These are phyloP conservation scores for Cyphotilapia sp. DNA, from an alignment of 2,113 vertebrate species.

Conservation along the genomic window DNA sequence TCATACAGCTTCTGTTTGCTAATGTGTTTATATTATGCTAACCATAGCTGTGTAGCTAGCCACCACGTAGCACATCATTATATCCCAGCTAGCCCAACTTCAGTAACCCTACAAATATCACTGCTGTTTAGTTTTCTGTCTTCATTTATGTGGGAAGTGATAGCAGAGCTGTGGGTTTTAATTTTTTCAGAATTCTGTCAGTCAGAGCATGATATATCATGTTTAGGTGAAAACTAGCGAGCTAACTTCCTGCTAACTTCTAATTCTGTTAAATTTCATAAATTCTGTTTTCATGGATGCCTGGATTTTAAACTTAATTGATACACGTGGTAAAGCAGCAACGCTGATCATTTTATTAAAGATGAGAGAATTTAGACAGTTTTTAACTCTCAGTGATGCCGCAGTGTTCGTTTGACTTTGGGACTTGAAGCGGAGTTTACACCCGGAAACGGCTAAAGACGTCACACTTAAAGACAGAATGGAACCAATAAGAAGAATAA, in stretches of 20 bases:
- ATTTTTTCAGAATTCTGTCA: background rate
- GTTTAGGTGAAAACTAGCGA: background rate
- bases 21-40: background rate
- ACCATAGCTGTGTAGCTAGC: background rate
- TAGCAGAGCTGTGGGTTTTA: background rate
- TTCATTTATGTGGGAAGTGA: background rate
- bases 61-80: background rate
- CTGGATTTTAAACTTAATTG: background rate
- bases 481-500: background rate
- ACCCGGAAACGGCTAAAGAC: background rate
- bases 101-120: rapidly evolving
- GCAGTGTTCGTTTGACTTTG: background rate
- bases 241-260: background rate
- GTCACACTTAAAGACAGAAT: rapidly evolving
- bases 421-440: rapidly evolving
- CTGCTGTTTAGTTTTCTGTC: background rate
- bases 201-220: background rate
- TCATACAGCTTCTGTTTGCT: background rate
- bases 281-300: background rate
- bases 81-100: background rate
- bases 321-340: background rate
- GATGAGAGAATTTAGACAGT: background rate
- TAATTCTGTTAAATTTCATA: background rate
- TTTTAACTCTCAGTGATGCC: background rate
- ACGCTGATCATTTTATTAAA: rapidly evolving